phyloP scores from a whole-genome alignment of 64 coral and sea anemone genomes.

The Trachythela sp. region DNA sequence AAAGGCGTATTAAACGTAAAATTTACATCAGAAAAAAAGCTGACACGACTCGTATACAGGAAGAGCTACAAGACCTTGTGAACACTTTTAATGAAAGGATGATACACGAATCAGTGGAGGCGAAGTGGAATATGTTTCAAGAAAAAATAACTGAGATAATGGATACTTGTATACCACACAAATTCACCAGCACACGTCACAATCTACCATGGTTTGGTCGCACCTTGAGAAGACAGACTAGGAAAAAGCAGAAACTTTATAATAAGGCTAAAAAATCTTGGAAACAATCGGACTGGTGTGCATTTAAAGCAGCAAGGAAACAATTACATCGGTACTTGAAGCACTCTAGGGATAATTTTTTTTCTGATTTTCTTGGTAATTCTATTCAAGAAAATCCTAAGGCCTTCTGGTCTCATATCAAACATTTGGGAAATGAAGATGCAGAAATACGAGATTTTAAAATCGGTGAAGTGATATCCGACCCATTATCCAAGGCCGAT shows the following conservation, averaged over 20 bases:
- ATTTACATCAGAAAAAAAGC: neutral
- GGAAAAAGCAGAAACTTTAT: conserved; percentile 34
- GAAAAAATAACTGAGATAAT: neutral
- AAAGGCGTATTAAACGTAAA: too few species aligned
- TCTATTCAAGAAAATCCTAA: conserved; percentile 23
- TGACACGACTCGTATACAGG: neutral
- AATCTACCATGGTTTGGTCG: conserved; percentile 36
- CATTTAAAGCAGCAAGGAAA: conserved; percentile 32
- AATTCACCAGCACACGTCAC: conserved; percentile 23
- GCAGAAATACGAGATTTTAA: conserved; percentile 37
- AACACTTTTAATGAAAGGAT: neutral
- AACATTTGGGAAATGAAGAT: conserved; percentile 36
- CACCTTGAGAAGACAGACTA: conserved; percentile 13
- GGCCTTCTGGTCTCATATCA: conserved; percentile 35
- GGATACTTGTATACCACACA: conserved; percentile 37
- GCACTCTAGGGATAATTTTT: conserved; percentile 25
- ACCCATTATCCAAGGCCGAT: conserved; percentile 23
- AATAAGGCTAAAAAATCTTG: conserved; percentile 50
- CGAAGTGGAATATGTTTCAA: neutral
- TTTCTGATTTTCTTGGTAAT: conserved; percentile 34
- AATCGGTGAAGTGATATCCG: conserved; percentile 21
- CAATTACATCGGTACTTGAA: conserved; percentile 35
- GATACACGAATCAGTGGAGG: neutral
- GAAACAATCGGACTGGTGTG: conserved; percentile 25
- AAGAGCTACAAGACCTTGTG: neutral